These are phyloP conservation scores for Lampris incognitus DNA, from an alignment of 2,113 vertebrate genomes.

Conservation along the genomic window DNA sequence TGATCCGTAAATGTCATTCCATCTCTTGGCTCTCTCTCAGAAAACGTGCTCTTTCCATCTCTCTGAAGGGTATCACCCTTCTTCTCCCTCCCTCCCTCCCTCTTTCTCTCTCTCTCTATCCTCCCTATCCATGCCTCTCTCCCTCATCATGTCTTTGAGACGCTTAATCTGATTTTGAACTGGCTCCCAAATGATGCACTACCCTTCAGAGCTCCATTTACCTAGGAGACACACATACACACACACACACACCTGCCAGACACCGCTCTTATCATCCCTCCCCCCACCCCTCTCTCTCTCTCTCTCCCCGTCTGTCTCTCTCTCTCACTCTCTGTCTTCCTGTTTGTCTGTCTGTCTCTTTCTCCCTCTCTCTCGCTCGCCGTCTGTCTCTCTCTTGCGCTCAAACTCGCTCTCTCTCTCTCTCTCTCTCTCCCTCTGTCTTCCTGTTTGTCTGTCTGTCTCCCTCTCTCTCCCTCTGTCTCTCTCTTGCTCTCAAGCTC, in stretches of 20 bases:
- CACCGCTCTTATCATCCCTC: conserved; percentile 38
- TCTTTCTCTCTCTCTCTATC: background rate
- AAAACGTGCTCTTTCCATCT: conserved; percentile 46
- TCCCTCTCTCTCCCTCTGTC: too few relatives aligned
- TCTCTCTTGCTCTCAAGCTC: too few relatives aligned
- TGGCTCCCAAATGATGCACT: conserved; percentile 64
- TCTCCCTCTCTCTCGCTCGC: too few relatives aligned
- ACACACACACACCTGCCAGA: conserved; percentile 46
- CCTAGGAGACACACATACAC: conserved; percentile 46
- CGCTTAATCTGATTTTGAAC: conserved; percentile 69
- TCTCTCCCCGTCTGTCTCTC: background rate
- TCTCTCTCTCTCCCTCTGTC: too few relatives aligned
- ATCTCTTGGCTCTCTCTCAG: conserved; percentile 70
- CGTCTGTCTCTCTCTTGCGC: too few relatives aligned
- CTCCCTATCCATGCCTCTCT: background rate
- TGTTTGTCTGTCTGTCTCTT: too few relatives aligned
- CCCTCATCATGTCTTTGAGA: conserved; percentile 40
- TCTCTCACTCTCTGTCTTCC: background rate
- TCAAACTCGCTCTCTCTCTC: too few relatives aligned
- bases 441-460: too few relatives aligned
- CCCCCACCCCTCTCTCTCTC: conserved; percentile 11
- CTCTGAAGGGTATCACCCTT: conserved; percentile 50
- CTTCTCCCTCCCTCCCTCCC: conserved; percentile 6
- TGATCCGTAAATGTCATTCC: conserved; percentile 77
- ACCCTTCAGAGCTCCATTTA: conserved; percentile 65